phyloP scores from a whole-genome alignment of 2,888 invertebrate species.

The Smittia sp. region DNA sequence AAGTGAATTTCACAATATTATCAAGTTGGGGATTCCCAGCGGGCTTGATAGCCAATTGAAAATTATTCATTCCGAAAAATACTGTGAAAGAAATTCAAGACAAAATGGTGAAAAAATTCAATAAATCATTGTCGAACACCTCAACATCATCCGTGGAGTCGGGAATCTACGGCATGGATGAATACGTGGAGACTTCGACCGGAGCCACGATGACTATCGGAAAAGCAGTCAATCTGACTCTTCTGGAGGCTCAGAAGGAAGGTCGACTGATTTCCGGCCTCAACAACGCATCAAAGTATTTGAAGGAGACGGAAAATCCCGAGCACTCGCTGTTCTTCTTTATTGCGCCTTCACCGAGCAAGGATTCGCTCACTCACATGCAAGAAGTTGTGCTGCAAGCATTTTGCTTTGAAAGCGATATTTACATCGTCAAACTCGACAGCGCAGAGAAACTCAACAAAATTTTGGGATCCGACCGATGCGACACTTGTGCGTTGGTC shows the following conservation, averaged over 20 bases:
- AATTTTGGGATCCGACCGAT: conserved; percentile 57
- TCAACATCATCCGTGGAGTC: conserved; percentile 32
- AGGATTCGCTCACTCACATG: conserved; percentile 60
- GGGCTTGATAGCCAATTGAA: background rate
- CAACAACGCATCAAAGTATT: conserved; percentile 49
- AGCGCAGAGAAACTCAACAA: conserved; percentile 55
- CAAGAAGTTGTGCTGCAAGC: background rate
- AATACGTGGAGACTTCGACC: background rate
- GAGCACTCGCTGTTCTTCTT: conserved; percentile 68
- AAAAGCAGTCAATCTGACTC: conserved; percentile 50
- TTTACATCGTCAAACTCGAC: conserved; percentile 53
- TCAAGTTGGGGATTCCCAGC: background rate
- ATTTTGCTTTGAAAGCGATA: conserved; percentile 75
- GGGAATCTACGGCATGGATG: conserved; percentile 19
- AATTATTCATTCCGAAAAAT: no score
- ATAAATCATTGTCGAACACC: conserved; percentile 28
- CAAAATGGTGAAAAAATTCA: conserved; percentile 33
- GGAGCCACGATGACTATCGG: conserved; percentile 45
- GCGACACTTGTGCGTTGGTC: conserved; percentile 55
- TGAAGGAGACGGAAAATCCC: conserved; percentile 50
- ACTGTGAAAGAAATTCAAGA: background rate
- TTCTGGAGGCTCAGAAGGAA: conserved; percentile 51
- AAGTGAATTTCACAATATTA: background rate
- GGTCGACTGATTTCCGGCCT: conserved; percentile 53
- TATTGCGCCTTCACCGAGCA: conserved; percentile 64